Evolutionary conservation across 1,140 invertebrate species (phyloP).

Genomic region (Drosophila quadrilineata): DNA sequence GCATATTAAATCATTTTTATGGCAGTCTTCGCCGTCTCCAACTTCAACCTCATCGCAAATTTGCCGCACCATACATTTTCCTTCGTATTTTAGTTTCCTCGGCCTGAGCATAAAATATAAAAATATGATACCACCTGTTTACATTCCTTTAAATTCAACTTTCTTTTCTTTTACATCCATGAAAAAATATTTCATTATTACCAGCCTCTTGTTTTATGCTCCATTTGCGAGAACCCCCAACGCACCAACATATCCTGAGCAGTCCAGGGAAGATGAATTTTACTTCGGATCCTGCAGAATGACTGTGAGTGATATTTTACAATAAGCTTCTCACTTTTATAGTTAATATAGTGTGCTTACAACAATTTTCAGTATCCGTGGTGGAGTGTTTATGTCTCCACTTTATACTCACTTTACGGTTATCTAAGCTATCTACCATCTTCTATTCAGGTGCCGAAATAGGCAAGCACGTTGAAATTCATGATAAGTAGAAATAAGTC

Average conservation of each 20-base stretch:
- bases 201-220: conserved; percentile 27
- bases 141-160: conserved; percentile 15
- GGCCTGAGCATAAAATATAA: conserved; percentile 10
- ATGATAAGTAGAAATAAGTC: too few species aligned
- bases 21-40: conserved; percentile 15
- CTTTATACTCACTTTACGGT: not conserved
- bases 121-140: conserved; percentile 39
- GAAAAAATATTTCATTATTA: conserved; percentile 37
- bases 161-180: conserved; percentile 29
- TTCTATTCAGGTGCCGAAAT: too few species aligned
- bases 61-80: conserved; percentile 15
- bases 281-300: conserved; percentile 11
- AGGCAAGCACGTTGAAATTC: too few species aligned
- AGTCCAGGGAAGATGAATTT: conserved; percentile 9
- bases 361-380: conserved; percentile 1
- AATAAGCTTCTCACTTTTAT: conserved; percentile 17
- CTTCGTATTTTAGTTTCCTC: conserved; percentile 19
- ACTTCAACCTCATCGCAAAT: conserved; percentile 22
- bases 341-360: conserved; percentile 7
- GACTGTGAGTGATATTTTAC: conserved; percentile 33
- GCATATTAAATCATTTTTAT: conserved; percentile 52
- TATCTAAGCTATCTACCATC: too few species aligned
- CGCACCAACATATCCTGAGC: not conserved
- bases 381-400: conserved; percentile 7
- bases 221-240: conserved; percentile 6